A percentile compares a stretch with the other conserved stretches of the same genome.
Evolutionary conservation across 2,113 vertebrate species (phyloP).

Genomic region (Peucedramus taeniatus): DNA sequence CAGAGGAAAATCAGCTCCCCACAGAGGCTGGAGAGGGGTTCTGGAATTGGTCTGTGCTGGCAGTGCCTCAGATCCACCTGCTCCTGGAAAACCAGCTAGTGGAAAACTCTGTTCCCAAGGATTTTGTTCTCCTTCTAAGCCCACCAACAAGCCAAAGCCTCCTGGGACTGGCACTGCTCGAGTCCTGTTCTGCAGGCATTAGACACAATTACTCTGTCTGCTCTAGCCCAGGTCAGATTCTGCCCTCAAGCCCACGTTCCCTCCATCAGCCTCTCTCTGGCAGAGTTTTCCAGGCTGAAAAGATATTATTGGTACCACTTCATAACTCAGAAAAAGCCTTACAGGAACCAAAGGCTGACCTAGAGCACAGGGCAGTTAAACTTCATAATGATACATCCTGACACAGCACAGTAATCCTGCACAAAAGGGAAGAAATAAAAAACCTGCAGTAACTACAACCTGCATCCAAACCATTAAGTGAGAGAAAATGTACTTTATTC

Average conservation of each 20-base stretch:
- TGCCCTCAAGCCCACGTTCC: neutral
- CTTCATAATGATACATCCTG: neutral
- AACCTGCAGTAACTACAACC: neutral
- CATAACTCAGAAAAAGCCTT: neutral
- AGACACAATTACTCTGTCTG: neutral
- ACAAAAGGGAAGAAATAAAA: neutral
- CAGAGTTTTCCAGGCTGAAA: neutral
- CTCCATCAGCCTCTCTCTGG: neutral
- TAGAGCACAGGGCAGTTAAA: neutral
- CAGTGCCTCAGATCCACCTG: rapidly evolving
- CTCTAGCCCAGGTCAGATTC: neutral
- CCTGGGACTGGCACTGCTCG: neutral
- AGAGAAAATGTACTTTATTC: neutral
- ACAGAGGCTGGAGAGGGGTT: rapidly evolving
- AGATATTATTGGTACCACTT: neutral
- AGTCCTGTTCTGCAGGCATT: neutral
- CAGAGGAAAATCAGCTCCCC: neutral
- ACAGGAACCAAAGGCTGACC: neutral
- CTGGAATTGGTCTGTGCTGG: too few relatives aligned
- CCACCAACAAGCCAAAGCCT: neutral
- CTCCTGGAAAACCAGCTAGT: neutral
- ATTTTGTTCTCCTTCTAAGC: neutral
- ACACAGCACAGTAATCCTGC: neutral
- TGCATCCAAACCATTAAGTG: neutral
- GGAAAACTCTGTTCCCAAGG: neutral